phyloP scores from a whole-genome alignment of 2,797 vertebrate species.

The Rhynchotus rufescens region DNA sequence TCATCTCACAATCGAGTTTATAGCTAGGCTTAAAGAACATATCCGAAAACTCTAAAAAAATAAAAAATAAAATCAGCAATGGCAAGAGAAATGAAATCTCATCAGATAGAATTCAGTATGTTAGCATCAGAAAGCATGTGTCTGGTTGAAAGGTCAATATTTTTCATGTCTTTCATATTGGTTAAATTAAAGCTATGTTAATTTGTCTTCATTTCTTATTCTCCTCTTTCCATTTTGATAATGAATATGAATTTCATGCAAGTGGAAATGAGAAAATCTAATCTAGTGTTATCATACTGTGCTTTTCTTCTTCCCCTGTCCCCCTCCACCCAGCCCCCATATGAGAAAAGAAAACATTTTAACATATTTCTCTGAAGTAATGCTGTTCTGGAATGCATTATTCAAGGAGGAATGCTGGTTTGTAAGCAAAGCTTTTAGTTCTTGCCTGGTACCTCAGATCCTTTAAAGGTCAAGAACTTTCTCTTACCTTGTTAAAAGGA shows the following conservation, averaged over 20 bases:
- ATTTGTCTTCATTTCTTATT: background rate
- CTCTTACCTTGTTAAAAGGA: background rate
- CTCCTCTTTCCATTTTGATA: background rate
- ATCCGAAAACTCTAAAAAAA: background rate
- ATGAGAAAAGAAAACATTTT: background rate
- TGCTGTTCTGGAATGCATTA: background rate
- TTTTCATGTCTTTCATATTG: background rate
- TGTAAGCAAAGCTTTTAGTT: slow-evolving; percentile 18
- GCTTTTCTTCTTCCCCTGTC: background rate
- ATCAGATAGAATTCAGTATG: background rate
- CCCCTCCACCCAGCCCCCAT: background rate
- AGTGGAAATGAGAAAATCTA: background rate
- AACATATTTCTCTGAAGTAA: background rate
- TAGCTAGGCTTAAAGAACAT: background rate
- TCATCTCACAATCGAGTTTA: background rate
- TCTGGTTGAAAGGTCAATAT: background rate
- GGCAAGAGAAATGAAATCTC: background rate
- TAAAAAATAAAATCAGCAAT: background rate
- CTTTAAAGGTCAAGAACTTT: slow-evolving; percentile 26
- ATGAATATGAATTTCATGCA: background rate
- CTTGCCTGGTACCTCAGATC: background rate
- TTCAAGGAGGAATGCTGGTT: background rate
- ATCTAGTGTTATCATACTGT: background rate
- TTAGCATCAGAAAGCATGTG: background rate
- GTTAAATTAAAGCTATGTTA: background rate